These are phyloP conservation scores for Oceanodroma leucorhoa DNA, from an alignment of 2,797 vertebrate genomes.

Conservation along the genomic window DNA sequence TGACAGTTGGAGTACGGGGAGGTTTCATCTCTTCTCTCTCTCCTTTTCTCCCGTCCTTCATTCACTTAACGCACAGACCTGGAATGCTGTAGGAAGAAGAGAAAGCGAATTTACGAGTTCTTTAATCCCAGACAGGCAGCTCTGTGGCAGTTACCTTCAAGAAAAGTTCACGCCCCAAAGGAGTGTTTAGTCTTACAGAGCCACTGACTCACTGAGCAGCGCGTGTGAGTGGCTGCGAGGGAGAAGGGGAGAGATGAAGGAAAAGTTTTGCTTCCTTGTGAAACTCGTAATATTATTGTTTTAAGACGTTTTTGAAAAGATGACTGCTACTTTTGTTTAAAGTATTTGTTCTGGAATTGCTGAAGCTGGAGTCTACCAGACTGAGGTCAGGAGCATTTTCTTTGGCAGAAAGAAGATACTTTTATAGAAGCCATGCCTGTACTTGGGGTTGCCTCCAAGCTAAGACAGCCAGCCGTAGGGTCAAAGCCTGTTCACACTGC, in stretches of 20 bases:
- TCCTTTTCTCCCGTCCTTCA: conserved; percentile 5
- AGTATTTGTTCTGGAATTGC: conserved; percentile 73
- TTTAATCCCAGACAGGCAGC: conserved; percentile 73
- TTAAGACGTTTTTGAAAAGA: conserved; percentile 40
- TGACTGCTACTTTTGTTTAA: conserved; percentile 77
- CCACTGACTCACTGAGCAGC: conserved; percentile 74
- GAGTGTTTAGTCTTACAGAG: conserved; percentile 84
- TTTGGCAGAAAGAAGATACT: conserved; percentile 74
- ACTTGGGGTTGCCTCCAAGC: conserved; percentile 93
- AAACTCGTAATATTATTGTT: conserved; percentile 63
- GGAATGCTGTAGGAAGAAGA: conserved; percentile 68
- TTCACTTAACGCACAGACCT: conserved; percentile 63
- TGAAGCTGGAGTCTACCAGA: conserved; percentile 74
- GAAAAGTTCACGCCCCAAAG: conserved; percentile 84
- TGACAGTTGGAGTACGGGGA: conserved; percentile 73
- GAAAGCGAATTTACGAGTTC: conserved; percentile 69
- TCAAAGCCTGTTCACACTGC: conserved; percentile 90
- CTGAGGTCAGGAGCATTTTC: conserved; percentile 80
- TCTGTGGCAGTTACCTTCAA: conserved; percentile 81
- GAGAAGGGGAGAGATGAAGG: conserved; percentile 72
- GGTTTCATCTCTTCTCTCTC: conserved; percentile 59
- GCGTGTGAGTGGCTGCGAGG: conserved; percentile 54
- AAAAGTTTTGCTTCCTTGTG: conserved; percentile 59
- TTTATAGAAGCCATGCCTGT: conserved; percentile 90
- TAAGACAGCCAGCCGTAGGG: conserved; percentile 87